Conservation (phyloP, 2,888 invertebrate species). For the Acronicta alni region DNA sequence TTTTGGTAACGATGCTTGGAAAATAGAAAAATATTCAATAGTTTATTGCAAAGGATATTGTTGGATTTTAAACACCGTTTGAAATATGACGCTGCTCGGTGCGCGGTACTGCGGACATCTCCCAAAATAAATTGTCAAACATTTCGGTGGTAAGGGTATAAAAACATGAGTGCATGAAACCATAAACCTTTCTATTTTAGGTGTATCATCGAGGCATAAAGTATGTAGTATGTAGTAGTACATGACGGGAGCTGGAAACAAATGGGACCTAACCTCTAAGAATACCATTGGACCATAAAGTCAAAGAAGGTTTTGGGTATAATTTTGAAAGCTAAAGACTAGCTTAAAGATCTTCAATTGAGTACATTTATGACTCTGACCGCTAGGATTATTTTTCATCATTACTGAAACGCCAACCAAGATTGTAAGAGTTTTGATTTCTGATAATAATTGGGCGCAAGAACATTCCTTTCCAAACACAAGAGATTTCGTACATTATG, state of each 20-base stretch:
- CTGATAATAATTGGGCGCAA: too few relatives aligned
- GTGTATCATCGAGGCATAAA: conserved; percentile 1
- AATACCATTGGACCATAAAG: conserved; percentile 24
- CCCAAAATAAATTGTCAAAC: neutral
- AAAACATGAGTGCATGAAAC: conserved; percentile 9
- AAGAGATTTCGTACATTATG: too few relatives aligned
- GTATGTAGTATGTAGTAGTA: too few relatives aligned
- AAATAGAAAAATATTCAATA: conserved; percentile 4
- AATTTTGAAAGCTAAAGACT: neutral
- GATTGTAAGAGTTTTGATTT: too few relatives aligned
- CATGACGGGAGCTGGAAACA: conserved; percentile 5
- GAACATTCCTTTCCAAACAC: too few relatives aligned
- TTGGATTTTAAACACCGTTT: neutral
- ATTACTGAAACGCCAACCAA: too few relatives aligned
- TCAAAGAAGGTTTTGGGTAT: conserved; percentile 5
- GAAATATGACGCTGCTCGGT: neutral
- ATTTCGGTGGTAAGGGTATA: neutral
- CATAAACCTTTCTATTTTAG: conserved; percentile 29
- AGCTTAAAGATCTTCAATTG: too few relatives aligned
- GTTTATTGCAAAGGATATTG: neutral
- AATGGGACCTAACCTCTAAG: conserved; percentile 29
- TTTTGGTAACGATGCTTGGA: conserved; percentile 17
- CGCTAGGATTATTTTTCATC: too few relatives aligned
- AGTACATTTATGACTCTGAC: too few relatives aligned
- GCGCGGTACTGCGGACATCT: neutral